phyloP scores from a whole-genome alignment of 92 coral and sea anemone species.

The Phenganax subtilis region DNA sequence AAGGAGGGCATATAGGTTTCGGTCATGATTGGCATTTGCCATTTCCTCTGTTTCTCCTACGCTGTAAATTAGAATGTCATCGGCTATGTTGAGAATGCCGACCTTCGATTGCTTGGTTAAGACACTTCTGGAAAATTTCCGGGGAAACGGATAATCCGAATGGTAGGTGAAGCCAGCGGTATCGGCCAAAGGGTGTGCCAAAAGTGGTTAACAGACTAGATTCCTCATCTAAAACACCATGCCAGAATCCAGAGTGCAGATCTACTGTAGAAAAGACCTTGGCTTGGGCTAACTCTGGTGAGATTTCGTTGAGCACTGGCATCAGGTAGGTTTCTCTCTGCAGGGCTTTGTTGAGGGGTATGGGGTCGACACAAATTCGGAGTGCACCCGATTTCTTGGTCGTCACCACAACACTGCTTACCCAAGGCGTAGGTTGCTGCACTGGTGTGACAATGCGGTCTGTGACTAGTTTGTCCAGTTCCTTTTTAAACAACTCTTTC shows the following conservation, averaged over 20 bases:
- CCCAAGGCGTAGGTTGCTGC: slow-evolving; percentile 54
- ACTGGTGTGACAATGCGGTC: slow-evolving; percentile 40
- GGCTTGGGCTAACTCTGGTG: slow-evolving; percentile 40
- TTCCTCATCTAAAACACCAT: slow-evolving; percentile 48
- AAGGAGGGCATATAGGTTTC: slow-evolving; percentile 40
- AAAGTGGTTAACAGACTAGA: slow-evolving; percentile 58
- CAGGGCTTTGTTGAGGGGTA: slow-evolving; percentile 47
- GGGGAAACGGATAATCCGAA: slow-evolving; percentile 49
- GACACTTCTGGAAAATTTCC: slow-evolving; percentile 52
- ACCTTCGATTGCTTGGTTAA: slow-evolving; percentile 52
- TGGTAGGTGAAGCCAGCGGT: slow-evolving; percentile 51
- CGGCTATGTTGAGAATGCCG: slow-evolving; percentile 46
- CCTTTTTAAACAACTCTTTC: slow-evolving; percentile 43
- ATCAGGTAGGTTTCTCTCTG: slow-evolving; percentile 43
- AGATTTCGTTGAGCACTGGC: slow-evolving; percentile 41
- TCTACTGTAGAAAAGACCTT: slow-evolving; percentile 34
- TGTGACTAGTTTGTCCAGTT: slow-evolving; percentile 26
- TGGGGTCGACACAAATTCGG: slow-evolving; percentile 50
- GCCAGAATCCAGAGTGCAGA: slow-evolving; percentile 50
- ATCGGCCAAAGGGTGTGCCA: slow-evolving; percentile 49
- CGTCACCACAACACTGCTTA: slow-evolving; percentile 44
- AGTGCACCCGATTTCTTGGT: slow-evolving; percentile 55
- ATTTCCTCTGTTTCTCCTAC: slow-evolving; percentile 42
- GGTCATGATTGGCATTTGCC: slow-evolving; percentile 40
- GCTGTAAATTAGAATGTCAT: slow-evolving; percentile 45